Evolutionary conservation across 2,113 vertebrate species (phyloP), one percentile per base, ranked within the genome.

Genomic region (Microtus ochrogaster): DNA sequence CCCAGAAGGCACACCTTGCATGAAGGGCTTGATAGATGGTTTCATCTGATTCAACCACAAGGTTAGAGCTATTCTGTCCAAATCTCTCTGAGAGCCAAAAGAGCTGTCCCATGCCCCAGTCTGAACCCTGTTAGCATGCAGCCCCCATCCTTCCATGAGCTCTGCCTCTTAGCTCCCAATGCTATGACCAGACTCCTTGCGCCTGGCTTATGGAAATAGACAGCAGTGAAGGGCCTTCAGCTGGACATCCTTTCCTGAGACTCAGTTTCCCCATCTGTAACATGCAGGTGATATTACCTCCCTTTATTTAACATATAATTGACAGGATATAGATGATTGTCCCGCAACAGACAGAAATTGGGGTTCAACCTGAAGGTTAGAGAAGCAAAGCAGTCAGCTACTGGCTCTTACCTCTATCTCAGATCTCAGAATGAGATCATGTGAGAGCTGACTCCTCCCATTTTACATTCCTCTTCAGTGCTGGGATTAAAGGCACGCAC

Each of bases 111-210:
- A 28, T 52, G 1, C 10, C 21, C 58, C 73, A n/a, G 3, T 49
- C 55, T 14, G 47, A 87, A 41, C 65, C 12, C 65, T 17, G 8
- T 72, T 70, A 66, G 14, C 44, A 5, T n/a, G 72, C 11, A 83
- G 68, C 12, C 13, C 9, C 19, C 78, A 73, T 83, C 83, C 68
- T 17, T 10, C 68, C 74, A 17, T 49, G 39, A 94, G 14, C 49
- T 84, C 74, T 41, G 52, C 41, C n/a, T 5, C 47, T 33, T 26
- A 72, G 58, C 16, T n/a, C 13, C 78, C 30, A 24, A 7, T 30
- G 22, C 1, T 61, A 21, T 30, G 22, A 0, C 52, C 9, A 5
- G 68, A 13, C 11, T 16, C 77, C 5, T 52, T 1, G 0, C 5
- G 33, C 65, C 41, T 24, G 12, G n/a, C 36, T 13, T 11, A 8